These are phyloP conservation scores for Varanus salvator DNA, from an alignment of 2,113 vertebrate species.

Conservation along the genomic window DNA sequence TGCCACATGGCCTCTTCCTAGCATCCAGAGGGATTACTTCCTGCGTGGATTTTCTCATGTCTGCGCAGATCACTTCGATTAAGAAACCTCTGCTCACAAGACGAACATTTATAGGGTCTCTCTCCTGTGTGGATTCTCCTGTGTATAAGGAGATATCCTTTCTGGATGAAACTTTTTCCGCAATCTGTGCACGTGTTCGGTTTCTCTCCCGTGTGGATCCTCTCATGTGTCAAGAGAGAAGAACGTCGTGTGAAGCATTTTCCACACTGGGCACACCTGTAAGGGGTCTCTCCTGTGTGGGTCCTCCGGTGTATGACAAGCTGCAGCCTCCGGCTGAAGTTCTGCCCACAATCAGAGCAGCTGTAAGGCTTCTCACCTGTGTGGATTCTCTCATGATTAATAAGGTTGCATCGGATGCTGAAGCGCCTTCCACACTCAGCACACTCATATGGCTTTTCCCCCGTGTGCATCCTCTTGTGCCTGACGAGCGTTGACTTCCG, in stretches of 20 bases:
- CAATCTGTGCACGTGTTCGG: slow-evolving; percentile 65
- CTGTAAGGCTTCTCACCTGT: slow-evolving; percentile 71
- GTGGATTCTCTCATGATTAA: slow-evolving; percentile 70
- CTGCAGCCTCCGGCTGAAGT: slow-evolving; percentile 67
- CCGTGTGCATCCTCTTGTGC: slow-evolving; percentile 70
- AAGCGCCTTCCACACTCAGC: slow-evolving; percentile 66
- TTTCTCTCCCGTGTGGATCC: slow-evolving; percentile 69
- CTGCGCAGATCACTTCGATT: not conserved
- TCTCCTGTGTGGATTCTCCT: slow-evolving; percentile 59
- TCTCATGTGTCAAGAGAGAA: slow-evolving; percentile 64
- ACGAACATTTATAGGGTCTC: slow-evolving; percentile 1
- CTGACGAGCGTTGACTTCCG: slow-evolving; percentile 71
- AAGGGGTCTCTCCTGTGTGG: slow-evolving; percentile 71
- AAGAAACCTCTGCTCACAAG: not conserved
- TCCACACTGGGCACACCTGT: slow-evolving; percentile 67
- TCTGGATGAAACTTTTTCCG: slow-evolving; percentile 68
- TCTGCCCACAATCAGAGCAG: slow-evolving; percentile 65
- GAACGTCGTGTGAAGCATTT: slow-evolving; percentile 72
- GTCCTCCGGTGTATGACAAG: slow-evolving; percentile 64
- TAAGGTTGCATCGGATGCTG: slow-evolving; percentile 67
- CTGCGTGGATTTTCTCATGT: not conserved
- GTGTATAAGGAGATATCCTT: slow-evolving; percentile 70
- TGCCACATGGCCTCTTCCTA: not conserved
- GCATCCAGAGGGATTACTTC: not conserved
- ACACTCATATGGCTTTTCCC: slow-evolving; percentile 68